phyloP scores from a whole-genome alignment of 2,888 invertebrate genomes.

The Lepetodrilus schrolli region DNA sequence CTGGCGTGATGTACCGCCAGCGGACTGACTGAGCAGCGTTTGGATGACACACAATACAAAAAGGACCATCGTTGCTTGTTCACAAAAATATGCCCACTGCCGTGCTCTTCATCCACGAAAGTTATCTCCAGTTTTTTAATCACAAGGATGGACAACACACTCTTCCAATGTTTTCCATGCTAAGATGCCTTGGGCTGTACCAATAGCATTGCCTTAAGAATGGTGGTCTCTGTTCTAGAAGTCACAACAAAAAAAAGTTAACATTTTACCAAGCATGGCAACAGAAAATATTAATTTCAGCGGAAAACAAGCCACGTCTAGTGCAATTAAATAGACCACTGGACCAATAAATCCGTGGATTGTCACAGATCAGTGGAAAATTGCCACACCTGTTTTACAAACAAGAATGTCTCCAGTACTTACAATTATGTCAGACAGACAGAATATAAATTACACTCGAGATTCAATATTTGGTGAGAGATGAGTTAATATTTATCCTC shows the following conservation, averaged over 20 bases:
- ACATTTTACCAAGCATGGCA: no score
- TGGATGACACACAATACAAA: neutral
- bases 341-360: no score
- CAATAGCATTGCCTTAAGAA: neutral
- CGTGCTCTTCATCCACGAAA: neutral
- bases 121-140: neutral
- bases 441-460: no score
- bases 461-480: no score
- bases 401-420: no score
- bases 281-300: no score
- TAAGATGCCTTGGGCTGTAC: constrained; percentile 12
- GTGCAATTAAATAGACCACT: no score
- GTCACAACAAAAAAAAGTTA: neutral
- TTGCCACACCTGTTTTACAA: no score
- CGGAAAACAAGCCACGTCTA: no score
- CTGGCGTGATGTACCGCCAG: neutral
- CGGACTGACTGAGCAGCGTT: neutral
- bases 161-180: constrained; percentile 16
- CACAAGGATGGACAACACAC: constrained; percentile 20
- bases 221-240: constrained; percentile 11
- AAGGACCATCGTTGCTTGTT: neutral
- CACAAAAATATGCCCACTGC: neutral
- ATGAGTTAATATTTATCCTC: no score
- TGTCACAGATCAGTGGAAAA: no score
- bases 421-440: no score